A percentile compares a stretch with the other conserved stretches of the same genome.
phyloP scores from a whole-genome alignment of 1,140 invertebrate genomes.

The Drosophila dunni region DNA sequence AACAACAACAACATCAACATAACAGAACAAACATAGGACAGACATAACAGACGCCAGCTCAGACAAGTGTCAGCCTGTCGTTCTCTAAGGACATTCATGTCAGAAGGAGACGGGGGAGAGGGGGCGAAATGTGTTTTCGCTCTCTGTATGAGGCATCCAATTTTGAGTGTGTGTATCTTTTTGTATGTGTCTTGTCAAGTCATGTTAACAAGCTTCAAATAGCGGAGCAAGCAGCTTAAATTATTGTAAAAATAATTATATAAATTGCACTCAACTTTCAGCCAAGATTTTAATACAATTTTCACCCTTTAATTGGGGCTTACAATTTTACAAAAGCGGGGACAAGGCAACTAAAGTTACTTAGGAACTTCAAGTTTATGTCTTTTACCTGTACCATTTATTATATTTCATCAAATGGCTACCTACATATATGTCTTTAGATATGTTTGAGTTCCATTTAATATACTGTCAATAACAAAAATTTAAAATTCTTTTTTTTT shows the following conservation, averaged over 20 bases:
- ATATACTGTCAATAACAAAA: conserved; percentile 23
- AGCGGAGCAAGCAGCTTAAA: conserved; percentile 28
- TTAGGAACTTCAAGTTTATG: too few relatives aligned
- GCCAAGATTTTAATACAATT: not conserved
- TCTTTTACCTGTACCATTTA: too few relatives aligned
- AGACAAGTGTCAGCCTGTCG: conserved; percentile 64
- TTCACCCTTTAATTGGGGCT: not conserved
- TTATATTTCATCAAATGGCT: too few relatives aligned
- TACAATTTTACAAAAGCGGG: not conserved
- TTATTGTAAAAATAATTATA: conserved; percentile 38
- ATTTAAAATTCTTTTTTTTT: conserved; percentile 51
- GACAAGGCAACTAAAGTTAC: too few relatives aligned
- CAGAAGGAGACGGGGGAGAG: not conserved
- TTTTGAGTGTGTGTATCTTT: conserved; percentile 28
- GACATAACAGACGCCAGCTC: conserved; percentile 23
- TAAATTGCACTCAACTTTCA: conserved; percentile 13
- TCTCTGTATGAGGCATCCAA: conserved; percentile 41
- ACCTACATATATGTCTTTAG: not conserved
- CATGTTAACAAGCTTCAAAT: conserved; percentile 66
- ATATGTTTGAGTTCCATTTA: conserved; percentile 59
- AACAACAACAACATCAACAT: conserved; percentile 50
- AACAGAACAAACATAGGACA: conserved; percentile 38
- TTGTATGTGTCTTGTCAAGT: conserved; percentile 50
- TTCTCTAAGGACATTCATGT: conserved; percentile 21
- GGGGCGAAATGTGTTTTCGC: not conserved